These are phyloP conservation scores for Drymonia ruficornis DNA, from an alignment of 2,888 invertebrate genomes.

Conservation along the genomic window DNA sequence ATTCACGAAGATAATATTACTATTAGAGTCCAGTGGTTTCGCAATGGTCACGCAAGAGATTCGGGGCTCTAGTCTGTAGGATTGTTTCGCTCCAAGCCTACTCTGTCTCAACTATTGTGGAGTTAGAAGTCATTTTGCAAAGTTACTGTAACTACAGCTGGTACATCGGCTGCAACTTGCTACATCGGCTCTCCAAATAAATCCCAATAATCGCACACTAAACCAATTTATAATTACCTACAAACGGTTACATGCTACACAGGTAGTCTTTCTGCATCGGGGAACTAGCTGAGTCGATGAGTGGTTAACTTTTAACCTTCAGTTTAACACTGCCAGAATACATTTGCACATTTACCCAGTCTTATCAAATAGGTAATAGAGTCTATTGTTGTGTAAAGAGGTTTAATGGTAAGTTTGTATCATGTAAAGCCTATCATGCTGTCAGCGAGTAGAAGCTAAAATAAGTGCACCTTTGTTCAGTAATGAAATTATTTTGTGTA, in stretches of 20 bases:
- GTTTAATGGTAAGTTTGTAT: slow-evolving; percentile 18
- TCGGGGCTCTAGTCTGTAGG: too few relatives aligned
- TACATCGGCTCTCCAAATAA: neutral
- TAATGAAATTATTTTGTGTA: slow-evolving; percentile 67
- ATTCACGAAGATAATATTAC: too few relatives aligned
- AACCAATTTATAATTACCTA: slow-evolving; percentile 2
- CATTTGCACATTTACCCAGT: neutral
- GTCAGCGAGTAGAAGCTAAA: slow-evolving; percentile 57
- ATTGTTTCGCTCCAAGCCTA: too few relatives aligned
- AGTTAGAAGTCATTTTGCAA: neutral
- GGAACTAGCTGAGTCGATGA: slow-evolving; percentile 48
- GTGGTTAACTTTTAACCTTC: slow-evolving; percentile 66
- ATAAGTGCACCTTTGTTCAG: slow-evolving; percentile 45
- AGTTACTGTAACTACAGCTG: neutral
- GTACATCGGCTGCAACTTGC: neutral
- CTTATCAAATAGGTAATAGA: neutral
- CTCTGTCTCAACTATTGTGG: neutral
- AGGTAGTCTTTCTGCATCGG: slow-evolving; percentile 31
- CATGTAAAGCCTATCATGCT: slow-evolving; percentile 33
- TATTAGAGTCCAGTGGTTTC: too few relatives aligned
- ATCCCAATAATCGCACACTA: neutral
- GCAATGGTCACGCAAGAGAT: too few relatives aligned
- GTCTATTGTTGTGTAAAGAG: neutral
- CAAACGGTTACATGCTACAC: neutral
- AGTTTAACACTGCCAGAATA: slow-evolving; percentile 26